Base-by-base conservation (phyloP, 2,888 invertebrate genomes). In the Volucella zonaria region DNA sequence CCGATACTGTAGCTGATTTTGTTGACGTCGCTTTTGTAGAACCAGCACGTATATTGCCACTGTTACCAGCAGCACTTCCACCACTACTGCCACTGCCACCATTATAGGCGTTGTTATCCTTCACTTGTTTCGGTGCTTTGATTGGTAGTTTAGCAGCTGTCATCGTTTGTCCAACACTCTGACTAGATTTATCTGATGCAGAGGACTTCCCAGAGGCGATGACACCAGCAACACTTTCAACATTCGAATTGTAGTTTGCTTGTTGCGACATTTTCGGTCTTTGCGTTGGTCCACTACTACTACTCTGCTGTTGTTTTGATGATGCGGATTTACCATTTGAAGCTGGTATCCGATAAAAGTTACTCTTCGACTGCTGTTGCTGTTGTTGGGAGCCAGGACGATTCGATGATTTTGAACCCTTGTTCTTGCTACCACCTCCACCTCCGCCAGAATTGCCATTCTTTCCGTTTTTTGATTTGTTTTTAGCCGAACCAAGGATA, bases 41-140 rank as follows among this genome's bases (percentile, higher is more conserved):
- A 47, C 66, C 42, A 14, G 64, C 56, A 64, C 68, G 47, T 47
- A 45, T 14, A 10, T 42, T 61, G 38, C 38, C 8, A 54, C 59
- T 14, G 12, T 40, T 15, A 3, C 52, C 49, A 23, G 12, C n/a
- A 12, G 23, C 61, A 40, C 56, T 31, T 45, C 47, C 49, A 58
- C 47, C 49, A 58, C 10, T 45, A 9, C 54, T 31, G 45, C 47
- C 49, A 58, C 10, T 45, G 6, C 54, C 74, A 18, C 67, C 76
- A 67, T 77, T 86, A 67, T 71, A 82, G 78, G 76, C 87, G 75
- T 67, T 87, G 62, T 87, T 90, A 70, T 92, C 90, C 86, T 92
- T 92, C 6, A 92, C 89, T 88, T 92, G 92, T 78, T 92, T 92
- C 14, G 91, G 89, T 6, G 92, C 92, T 86, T 92, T 92, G 1